Evolutionary conservation across 2,888 invertebrate species (phyloP), one percentile per base, ranked within the genome.

Genomic region (Drosophila tripunctata): DNA sequence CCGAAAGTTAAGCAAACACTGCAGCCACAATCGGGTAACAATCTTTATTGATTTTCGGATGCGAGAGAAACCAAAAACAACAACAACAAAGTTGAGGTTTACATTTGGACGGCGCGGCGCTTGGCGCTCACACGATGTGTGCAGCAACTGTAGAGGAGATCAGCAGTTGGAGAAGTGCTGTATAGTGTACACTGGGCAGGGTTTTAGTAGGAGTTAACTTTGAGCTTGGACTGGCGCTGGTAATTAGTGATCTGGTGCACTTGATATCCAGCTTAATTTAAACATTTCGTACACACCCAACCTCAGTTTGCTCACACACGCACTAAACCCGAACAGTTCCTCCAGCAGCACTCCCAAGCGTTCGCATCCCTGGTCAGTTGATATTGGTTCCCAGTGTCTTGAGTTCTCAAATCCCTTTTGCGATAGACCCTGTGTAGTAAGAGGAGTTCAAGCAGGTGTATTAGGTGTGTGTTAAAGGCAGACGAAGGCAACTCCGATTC

Each of bases 211-310:
- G 67, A 22, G 27, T 54, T 47, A 21, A 33, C 19, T 52, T 41
- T n/a, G 47, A 12, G 62, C 56, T 41, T 57, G 41, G 75, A 78
- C 85, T 84, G 85, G 85, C 88, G 87, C 85, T 85, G 85, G 88
- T 89, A 88, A 88, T 88, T 89, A 89, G 89, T 84, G 89, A 88
- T 88, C 89, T 88, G 89, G 88, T 88, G 89, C 88, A 88, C 88
- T 89, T 89, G 89, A 88, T 88, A 88, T 78, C 83, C 78, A 80
- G 86, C 89, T 88, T 85, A 87, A 85, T 85, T 85, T 85, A 85
- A 87, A 87, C 84, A 85, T 85, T 85, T 86, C 79, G 85, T 85
- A 84, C 83, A 87, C 83, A 84, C 83, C 87, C 83, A 84, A 57
- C 21, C 35, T 24, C n/a, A n/a, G n/a, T n/a, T 21, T 55, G 58